These are phyloP conservation scores for Megathymus violae DNA, from an alignment of 1,140 invertebrate species.

Conservation along the genomic window DNA sequence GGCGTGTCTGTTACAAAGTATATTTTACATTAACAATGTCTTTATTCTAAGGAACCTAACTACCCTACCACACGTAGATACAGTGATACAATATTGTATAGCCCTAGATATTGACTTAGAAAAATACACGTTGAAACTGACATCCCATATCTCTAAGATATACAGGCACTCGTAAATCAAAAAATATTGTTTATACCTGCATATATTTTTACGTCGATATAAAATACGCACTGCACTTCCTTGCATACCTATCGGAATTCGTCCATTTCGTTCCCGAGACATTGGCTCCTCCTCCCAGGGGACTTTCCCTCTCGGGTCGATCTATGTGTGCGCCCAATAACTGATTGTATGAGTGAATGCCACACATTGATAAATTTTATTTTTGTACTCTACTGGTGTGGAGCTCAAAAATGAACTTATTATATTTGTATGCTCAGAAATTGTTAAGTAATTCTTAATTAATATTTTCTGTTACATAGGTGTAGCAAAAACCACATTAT, in stretches of 20 bases:
- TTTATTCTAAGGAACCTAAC: no score
- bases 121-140: no score
- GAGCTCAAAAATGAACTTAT: conserved; percentile 36
- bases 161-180: conserved; percentile 29
- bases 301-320: conserved; percentile 75
- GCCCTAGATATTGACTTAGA: no score
- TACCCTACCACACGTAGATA: no score
- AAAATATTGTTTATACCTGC: conserved; percentile 18
- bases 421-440: conserved; percentile 13
- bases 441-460: conserved; percentile 3
- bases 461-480: no score
- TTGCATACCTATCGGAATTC: conserved; percentile 77
- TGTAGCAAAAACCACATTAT: no score
- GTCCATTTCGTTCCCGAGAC: conserved; percentile 77
- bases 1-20: no score
- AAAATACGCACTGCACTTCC: conserved; percentile 70
- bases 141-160: background rate
- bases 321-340: conserved; percentile 37
- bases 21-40: no score
- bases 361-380: conserved; percentile 57
- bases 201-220: conserved; percentile 34
- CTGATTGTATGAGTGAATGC: conserved; percentile 43
- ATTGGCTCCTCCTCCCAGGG: conserved; percentile 80
- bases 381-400: conserved; percentile 43
- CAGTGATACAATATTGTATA: no score